Base-by-base conservation (phyloP, 2,888 invertebrate species). In the Dicyrtoma fusca region DNA sequence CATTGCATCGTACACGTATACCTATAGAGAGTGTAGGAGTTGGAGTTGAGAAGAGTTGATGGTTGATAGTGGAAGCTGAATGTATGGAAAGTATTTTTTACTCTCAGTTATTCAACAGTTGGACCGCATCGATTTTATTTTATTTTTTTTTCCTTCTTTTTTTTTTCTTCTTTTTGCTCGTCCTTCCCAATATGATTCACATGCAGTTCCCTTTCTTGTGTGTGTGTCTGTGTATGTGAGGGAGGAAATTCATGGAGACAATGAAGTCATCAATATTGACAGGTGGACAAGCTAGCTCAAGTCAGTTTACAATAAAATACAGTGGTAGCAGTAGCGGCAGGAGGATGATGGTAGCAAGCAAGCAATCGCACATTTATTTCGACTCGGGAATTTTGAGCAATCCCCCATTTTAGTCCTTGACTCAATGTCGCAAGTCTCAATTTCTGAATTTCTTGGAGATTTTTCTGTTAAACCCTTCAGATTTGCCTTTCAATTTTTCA, bases 91-190 rank as follows among this genome's bases (percentile, higher is more conserved):
- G 59, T 68, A 59, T 71, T 71, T 63, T 63, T 71, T 71, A 17
- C 47, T 47, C 61, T 61, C 59, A 34, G 65, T 71, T 66, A 72
- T 72, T 72, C 72, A 72, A 72, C 72, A 72, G 72, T 72, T 72
- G 72, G 66, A 66, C 72, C 47, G 59, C 49, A 72, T 72, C 72
- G 72, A 72, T 72, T 72, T 72, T 72, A 61, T 59, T 72, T 66
- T 66, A 34, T 63, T 45, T 71, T 65, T 65, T 59, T 47, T 44
- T 44, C 19, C 34, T 34, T 42, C 55, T 63, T 47, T n/a, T 25
- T 19, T 63, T 34, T 25, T 19, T 64, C 64, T 34, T 42, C 34
- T 34, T 19, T 25, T 34, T 44, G 34, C 61, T 47, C 47, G 25
- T 6, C 51, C 51, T 49, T 19, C 65, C 34, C 34, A 26, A 65